Evolutionary conservation across 2,113 vertebrate genomes (phyloP).

Genomic region (Pandion haliaetus): DNA sequence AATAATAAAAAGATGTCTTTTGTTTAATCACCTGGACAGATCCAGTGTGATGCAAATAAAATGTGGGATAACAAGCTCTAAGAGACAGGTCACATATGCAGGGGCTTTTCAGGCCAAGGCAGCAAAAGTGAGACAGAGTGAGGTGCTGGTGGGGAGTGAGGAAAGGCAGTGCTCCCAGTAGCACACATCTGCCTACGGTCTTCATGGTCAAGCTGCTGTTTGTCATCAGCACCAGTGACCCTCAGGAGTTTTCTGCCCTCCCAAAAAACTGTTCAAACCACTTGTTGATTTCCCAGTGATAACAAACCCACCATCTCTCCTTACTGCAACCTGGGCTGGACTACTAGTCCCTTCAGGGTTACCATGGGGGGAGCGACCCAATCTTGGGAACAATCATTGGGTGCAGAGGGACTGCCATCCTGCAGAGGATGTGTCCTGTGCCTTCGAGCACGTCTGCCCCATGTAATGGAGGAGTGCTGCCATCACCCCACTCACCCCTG

Average conservation of each 20-base stretch:
- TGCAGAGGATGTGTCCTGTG: neutral
- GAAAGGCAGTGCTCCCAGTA: neutral
- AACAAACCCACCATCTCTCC: neutral
- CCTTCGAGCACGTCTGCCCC: neutral
- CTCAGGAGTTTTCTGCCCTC: neutral
- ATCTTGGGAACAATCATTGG: neutral
- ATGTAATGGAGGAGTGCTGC: neutral
- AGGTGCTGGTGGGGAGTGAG: neutral
- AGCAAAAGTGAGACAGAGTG: neutral
- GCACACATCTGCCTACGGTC: rapidly evolving
- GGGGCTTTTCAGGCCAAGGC: neutral
- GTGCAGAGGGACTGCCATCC: neutral
- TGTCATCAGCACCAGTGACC: neutral
- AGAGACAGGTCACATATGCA: neutral
- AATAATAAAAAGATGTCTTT: conserved; percentile 38
- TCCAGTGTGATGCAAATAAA: neutral
- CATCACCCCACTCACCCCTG: rapidly evolving
- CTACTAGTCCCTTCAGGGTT: neutral
- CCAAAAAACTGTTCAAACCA: neutral
- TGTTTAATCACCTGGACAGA: conserved; percentile 24
- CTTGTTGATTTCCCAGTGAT: neutral
- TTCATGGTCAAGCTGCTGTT: neutral
- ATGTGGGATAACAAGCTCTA: neutral
- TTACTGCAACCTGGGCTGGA: neutral
- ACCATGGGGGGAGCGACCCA: neutral